Base-by-base conservation (phyloP, 2,888 invertebrate species). In the Noctua fimbriata region DNA sequence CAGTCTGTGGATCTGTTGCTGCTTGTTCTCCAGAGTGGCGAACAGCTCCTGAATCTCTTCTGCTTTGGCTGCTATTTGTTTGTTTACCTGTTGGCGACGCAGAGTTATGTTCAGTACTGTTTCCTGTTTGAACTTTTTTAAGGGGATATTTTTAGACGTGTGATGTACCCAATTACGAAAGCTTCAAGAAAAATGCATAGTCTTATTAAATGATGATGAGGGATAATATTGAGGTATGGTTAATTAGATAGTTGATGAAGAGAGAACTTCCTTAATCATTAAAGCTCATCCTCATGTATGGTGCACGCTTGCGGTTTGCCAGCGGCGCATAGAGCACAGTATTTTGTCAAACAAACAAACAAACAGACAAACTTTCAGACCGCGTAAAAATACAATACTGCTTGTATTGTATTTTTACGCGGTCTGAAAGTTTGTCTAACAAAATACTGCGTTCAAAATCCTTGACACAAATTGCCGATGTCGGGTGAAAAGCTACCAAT, bases 11-110 rank as follows among this genome's bases (percentile, higher is more conserved):
- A 97, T 96, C 89, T 97, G 97, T 88, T 96, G 95, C 90, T 97
- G 97, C 85, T 97, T 97, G 84, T 93, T 95, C 86, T 97, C 97
- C 55, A 97, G 90, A 0, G 97, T 96, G 0, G 95, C 88, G 76
- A 97, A 97, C 67, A 97, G 88, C 86, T 97, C 96, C 82, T 97
- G 96, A 36, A 97, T 96, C 87, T 97, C 97, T 41, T 97, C 96
- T 0, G 97, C 95, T 88, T 97, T 97, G 7, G 96, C 94, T 10
- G 95, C 95, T 84, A 97, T 96, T 91, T 97, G 96, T 86, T 96
- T 96, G 88, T 96, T 96, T 32, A 97, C 96, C 97, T 97, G 76
- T 71, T 69, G 12, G 14, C 24, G 21, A 63, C 16, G n/a, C 9
- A n/a, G 9, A 44, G 21, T 44, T 76, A n/a, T 41, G 16, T 47